Percentiles rank a stretch among this genome's conserved stretches.
phyloP scores from a whole-genome alignment of 2,113 vertebrate genomes.

The Oryzias curvinotus region DNA sequence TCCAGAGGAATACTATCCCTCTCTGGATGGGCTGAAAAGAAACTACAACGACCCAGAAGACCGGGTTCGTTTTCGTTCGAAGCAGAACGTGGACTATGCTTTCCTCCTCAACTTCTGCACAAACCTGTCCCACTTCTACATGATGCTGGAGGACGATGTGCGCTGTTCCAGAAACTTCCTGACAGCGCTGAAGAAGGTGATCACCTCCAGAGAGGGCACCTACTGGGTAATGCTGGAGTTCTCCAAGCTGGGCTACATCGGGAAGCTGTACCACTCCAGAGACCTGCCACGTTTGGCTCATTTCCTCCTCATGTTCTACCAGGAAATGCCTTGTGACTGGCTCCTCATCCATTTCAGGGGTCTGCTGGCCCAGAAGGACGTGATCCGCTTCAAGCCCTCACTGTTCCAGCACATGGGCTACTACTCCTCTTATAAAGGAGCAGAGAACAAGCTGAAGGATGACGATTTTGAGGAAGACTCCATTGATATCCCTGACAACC shows the following conservation, averaged over 20 bases:
- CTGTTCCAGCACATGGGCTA: constrained; percentile 99
- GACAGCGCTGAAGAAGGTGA: constrained; percentile 95
- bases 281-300: constrained; percentile 91
- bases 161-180: constrained; percentile 95
- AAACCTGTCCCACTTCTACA: constrained; percentile 96
- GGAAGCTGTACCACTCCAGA: constrained; percentile 89
- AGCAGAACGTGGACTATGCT: constrained; percentile 94
- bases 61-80: constrained; percentile 94
- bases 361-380: constrained; percentile 92
- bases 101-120: constrained; percentile 94
- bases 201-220: constrained; percentile 91
- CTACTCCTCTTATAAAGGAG: constrained; percentile 96
- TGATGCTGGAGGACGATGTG: constrained; percentile 98
- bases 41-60: constrained; percentile 98
- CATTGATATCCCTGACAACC: constrained; percentile 95
- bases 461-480: constrained; percentile 98
- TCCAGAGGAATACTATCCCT: constrained; percentile 92
- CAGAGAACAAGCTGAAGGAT: constrained; percentile 96
- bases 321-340: constrained; percentile 99
- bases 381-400: constrained; percentile 93
- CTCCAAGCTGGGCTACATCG: constrained; percentile 98
- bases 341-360: constrained; percentile 93
- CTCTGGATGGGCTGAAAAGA: constrained; percentile 92
- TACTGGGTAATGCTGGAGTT: constrained; percentile 98
- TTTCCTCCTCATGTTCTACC: constrained; percentile 99